Base-by-base conservation (phyloP, 2,888 invertebrate species). In the Scelioninae gen. 1 region DNA sequence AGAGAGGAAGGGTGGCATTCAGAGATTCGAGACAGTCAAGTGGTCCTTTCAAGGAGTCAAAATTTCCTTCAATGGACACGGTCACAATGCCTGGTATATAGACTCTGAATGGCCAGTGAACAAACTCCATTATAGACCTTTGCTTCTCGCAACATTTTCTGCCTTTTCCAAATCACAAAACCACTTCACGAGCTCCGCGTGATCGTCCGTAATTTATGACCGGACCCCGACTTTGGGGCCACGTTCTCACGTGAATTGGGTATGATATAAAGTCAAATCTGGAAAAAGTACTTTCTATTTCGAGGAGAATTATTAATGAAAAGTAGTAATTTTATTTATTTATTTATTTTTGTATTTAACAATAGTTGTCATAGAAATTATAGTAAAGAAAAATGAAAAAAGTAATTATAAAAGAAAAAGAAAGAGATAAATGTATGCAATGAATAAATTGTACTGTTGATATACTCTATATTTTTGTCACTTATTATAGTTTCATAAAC, bases 111-210 rank as follows among this genome's bases (percentile, higher is more conserved):
- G 75, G 53, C 74, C 32, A 56, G 34, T 53, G 40, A 56, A 15
- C 11, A 45, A 51, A 51, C 62, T 68, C 83, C 85, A 87, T 87
- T 86, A 85, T 88, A 83, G 85, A 55, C 65, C 74, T 32, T 85
- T 85, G 80, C 86, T 84, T 82, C 83, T 83, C 72, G 78, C 82
- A 80, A 85, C 83, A 87, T 87, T 88, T 88, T 88, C 87, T 86
- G 86, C 87, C 85, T 89, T 87, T 87, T 85, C 81, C 79, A 84
- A 87, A 85, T 87, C 85, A 87, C 87, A 86, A 86, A 87, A 85
- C 86, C 84, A 74, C 80, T 80, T 82, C 74, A 56, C 69, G 84
- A 75, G 56, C 66, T 53, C 51, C 71, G 53, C 69, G 68, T 55
- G 74, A 62, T 62, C 80, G 77, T 62, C 49, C 34, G 78, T 85